Evolutionary conservation across 2,888 invertebrate species (phyloP).

Genomic region (Cylloceria caligata): DNA sequence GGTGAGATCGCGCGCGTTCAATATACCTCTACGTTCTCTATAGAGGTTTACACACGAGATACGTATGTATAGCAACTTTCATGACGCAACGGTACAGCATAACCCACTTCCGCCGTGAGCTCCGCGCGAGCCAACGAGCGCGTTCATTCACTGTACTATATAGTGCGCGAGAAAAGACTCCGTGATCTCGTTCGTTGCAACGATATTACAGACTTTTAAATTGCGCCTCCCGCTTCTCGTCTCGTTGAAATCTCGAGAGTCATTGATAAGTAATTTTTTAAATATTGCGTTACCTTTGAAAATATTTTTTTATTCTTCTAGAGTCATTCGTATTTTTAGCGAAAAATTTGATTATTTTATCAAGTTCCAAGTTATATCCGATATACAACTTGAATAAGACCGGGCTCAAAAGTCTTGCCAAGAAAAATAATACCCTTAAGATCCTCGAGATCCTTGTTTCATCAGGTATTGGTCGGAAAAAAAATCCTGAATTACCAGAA

Average conservation of each 20-base stretch:
- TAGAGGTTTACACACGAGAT: slow-evolving; percentile 34
- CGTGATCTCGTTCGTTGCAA: slow-evolving; percentile 1
- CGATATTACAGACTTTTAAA: slow-evolving; percentile 14
- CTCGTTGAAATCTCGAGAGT: neutral
- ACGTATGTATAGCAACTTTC: slow-evolving; percentile 57
- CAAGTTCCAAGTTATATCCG: too few species aligned
- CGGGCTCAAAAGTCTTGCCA: too few species aligned
- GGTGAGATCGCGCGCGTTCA: slow-evolving; percentile 10
- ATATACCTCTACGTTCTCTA: slow-evolving; percentile 33
- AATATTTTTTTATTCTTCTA: too few species aligned
- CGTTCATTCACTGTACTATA: slow-evolving; percentile 56
- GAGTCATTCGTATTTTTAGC: too few species aligned
- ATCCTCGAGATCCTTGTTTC: too few species aligned
- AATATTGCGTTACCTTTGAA: too few species aligned
- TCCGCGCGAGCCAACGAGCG: slow-evolving; percentile 38
- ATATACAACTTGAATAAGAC: too few species aligned
- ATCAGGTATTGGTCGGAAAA: too few species aligned
- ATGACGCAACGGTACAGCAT: slow-evolving; percentile 67
- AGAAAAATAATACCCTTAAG: too few species aligned
- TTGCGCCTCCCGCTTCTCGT: neutral
- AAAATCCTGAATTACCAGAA: too few species aligned
- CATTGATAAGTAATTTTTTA: too few species aligned
- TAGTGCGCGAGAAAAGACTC: slow-evolving; percentile 8
- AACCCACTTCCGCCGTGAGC: slow-evolving; percentile 66
- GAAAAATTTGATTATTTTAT: too few species aligned